Percentiles rank a stretch among this genome's conserved stretches.
These are phyloP conservation scores for Athetis lepigone DNA, from an alignment of 2,888 invertebrate species.

Conservation along the genomic window DNA sequence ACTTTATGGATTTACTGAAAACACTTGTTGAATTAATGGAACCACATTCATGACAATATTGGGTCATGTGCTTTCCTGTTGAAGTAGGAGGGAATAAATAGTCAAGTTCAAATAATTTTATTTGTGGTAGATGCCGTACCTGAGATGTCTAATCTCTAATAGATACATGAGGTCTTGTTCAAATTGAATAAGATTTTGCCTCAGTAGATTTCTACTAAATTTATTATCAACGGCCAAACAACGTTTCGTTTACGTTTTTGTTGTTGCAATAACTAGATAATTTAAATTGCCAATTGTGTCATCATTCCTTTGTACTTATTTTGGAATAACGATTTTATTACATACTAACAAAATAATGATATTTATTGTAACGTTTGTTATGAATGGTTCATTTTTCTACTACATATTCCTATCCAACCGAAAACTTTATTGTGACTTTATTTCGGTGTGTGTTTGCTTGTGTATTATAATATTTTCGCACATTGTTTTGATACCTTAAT, in stretches of 20 bases:
- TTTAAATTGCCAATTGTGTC: no score
- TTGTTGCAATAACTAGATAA: no score
- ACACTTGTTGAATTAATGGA: conserved; percentile 34
- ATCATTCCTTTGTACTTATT: no score
- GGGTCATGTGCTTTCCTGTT: conserved; percentile 37
- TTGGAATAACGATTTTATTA: no score
- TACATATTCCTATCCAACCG: neutral
- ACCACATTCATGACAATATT: conserved; percentile 28
- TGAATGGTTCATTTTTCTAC: neutral
- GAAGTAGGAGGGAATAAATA: conserved; percentile 7
- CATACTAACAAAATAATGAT: no score
- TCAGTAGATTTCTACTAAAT: no score
- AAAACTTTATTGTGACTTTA: no score
- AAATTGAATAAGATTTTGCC: no score
- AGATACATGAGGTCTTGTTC: no score
- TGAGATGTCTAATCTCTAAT: conserved; percentile 1
- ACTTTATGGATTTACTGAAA: conserved; percentile 55
- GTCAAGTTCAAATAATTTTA: conserved; percentile 1
- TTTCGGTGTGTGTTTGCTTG: neutral
- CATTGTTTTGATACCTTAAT: conserved; percentile 28
- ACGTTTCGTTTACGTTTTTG: no score
- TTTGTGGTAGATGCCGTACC: neutral
- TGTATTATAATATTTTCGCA: conserved; percentile 25
- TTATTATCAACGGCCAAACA: no score
- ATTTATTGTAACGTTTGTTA: no score